Evolutionary conservation across 2,888 invertebrate genomes (phyloP), one percentile per base, ranked within the genome.

Genomic region (Sesamia inferens): DNA sequence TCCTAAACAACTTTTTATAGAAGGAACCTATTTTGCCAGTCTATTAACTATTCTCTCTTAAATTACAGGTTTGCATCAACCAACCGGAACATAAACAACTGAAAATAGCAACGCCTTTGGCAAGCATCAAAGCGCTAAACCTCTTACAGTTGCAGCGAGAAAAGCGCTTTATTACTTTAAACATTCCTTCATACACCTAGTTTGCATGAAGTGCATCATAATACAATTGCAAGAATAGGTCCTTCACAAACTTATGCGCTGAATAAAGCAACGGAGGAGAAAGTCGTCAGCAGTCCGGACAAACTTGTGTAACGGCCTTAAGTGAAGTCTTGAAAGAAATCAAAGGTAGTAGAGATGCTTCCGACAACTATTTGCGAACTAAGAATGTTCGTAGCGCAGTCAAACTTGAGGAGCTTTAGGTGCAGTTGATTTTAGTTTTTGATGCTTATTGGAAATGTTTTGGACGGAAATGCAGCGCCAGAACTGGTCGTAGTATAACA

Each of bases 241-340:
- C 47, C 22, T 51, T 55, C 31, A 51, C 39, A 79, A 76, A 83
- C 70, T 71, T 79, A 75, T 58, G 71, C 66, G 44, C 58, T 62
- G 67, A 66, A 70, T 79, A 79, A 82, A 84, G 70, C 61, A 63
- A 71, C 72, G 55, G 65, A 22, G 58, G 42, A 58, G 54, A 65
- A 75, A 79, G 79, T 82, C 68, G 71, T 71, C 73, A 71, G 51
- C 24, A 68, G 47, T 57, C 55, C 8, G 11, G 51, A 51, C 55
- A 13, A 82, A 84, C 68, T 84, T 84, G 59, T 66, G 63, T 84
- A 82, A 84, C 76, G 66, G 77, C 71, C 58, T 72, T 77, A 81
- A 79, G 76, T 68, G 76, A 84, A 76, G 69, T 82, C 71, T 48
- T 59, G 76, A 78, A 84, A 84, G 84, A 80, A 84, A 84, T 84